Conservation (phyloP, 1,140 invertebrate genomes). For the Papilio machaon region DNA sequence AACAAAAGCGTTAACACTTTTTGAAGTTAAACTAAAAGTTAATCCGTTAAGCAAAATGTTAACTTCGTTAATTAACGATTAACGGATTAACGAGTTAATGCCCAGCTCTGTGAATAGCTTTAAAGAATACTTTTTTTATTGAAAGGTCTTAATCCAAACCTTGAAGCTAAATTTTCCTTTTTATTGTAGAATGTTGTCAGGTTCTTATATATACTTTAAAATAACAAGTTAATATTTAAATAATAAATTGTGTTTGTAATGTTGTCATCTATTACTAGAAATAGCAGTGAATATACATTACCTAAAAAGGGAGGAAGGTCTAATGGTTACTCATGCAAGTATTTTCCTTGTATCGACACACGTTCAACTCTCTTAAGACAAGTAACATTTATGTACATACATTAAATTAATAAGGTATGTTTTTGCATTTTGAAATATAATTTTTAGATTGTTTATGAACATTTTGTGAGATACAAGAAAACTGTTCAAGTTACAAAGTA, state of each 20-base stretch:
- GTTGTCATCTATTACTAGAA: neutral
- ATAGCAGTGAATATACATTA: neutral
- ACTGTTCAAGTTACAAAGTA: neutral
- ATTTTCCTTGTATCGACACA: constrained; percentile 1
- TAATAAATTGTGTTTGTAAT: neutral
- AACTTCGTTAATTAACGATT: no score
- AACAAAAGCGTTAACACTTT: no score
- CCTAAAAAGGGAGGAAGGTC: constrained; percentile 16
- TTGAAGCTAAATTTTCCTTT: neutral
- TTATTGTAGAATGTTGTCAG: neutral
- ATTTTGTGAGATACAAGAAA: neutral
- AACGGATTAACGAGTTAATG: no score
- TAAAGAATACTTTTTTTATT: neutral
- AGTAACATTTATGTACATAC: neutral
- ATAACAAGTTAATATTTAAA: neutral
- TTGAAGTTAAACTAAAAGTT: no score
- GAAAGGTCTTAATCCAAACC: neutral
- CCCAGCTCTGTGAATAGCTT: no score
- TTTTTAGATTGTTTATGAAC: no score
- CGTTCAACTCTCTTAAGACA: neutral
- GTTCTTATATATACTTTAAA: neutral
- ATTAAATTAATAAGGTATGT: neutral
- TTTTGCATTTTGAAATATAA: no score
- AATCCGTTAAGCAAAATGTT: no score
- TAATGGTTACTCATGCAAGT: neutral